phyloP scores from a whole-genome alignment of 2,797 vertebrate genomes.

The Poeciliopsis presidionis region DNA sequence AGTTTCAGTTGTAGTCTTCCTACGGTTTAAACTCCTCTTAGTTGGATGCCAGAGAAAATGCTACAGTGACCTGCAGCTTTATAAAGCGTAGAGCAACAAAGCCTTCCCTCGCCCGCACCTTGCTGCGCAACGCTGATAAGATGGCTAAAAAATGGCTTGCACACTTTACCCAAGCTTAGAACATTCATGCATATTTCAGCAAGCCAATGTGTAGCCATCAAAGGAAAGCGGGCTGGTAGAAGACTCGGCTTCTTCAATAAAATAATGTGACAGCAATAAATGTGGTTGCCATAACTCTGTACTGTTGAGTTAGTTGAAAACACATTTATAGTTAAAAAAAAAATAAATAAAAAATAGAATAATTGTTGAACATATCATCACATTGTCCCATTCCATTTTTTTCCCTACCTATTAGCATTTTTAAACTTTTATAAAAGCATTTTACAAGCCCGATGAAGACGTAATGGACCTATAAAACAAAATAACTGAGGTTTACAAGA shows the following conservation, averaged over 20 bases:
- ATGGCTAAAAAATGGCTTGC: neutral
- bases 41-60: neutral
- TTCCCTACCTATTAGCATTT: neutral
- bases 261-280: conserved; percentile 1
- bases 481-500: neutral
- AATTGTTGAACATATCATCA: neutral
- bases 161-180: neutral
- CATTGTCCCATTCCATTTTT: neutral
- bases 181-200: neutral
- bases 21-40: neutral
- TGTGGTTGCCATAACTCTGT: neutral
- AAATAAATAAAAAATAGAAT: neutral
- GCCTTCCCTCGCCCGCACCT: neutral
- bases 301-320: neutral
- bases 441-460: neutral
- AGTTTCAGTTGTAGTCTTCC: neutral
- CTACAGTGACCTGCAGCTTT: neutral
- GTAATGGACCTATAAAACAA: neutral
- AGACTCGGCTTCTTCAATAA: neutral
- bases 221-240: neutral
- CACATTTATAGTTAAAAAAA: neutral
- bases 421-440: neutral
- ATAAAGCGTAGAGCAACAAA: neutral
- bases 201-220: neutral
- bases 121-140: neutral